Conservation (phyloP, 2,888 invertebrate genomes). For the Rambutsinella grinnellia region DNA sequence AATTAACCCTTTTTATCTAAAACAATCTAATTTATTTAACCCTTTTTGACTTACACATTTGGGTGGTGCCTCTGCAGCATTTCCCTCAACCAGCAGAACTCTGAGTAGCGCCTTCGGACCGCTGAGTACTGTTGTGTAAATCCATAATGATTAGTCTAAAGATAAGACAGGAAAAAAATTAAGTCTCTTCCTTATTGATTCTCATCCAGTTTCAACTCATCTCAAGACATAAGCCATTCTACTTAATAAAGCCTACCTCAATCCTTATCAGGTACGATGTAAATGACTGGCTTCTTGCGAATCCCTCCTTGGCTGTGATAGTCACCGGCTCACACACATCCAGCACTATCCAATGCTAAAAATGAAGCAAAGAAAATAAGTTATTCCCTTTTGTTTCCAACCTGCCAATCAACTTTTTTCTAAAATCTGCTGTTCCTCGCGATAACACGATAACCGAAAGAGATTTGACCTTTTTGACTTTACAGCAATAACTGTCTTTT, state of each 20-base stretch:
- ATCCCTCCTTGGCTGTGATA: constrained; percentile 61
- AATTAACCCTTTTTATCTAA: not conserved
- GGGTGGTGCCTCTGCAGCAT: constrained; percentile 58
- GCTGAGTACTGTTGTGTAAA: constrained; percentile 54
- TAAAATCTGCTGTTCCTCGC: not conserved
- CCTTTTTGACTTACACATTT: constrained; percentile 55
- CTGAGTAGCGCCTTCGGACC: constrained; percentile 62
- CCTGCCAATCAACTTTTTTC: constrained; percentile 20
- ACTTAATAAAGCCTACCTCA: constrained; percentile 56
- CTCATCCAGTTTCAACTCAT: constrained; percentile 2
- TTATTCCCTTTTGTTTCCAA: not conserved
- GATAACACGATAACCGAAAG: not conserved
- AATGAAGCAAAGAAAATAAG: not conserved
- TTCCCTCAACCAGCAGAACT: constrained; percentile 62
- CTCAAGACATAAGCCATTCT: not conserved
- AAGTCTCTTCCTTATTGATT: too few relatives aligned
- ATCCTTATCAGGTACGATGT: constrained; percentile 63
- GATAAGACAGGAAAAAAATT: constrained; percentile 16
- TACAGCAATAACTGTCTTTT: not conserved
- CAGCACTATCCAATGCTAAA: constrained; percentile 59
- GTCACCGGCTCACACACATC: constrained; percentile 65
- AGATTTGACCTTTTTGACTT: not conserved
- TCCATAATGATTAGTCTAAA: constrained; percentile 63
- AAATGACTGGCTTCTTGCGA: constrained; percentile 50
- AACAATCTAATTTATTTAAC: not conserved